A percentile compares a stretch with the other conserved stretches of the same genome.
phyloP scores from a whole-genome alignment of 2,797 vertebrate genomes.

The Spheniscus humboldti region DNA sequence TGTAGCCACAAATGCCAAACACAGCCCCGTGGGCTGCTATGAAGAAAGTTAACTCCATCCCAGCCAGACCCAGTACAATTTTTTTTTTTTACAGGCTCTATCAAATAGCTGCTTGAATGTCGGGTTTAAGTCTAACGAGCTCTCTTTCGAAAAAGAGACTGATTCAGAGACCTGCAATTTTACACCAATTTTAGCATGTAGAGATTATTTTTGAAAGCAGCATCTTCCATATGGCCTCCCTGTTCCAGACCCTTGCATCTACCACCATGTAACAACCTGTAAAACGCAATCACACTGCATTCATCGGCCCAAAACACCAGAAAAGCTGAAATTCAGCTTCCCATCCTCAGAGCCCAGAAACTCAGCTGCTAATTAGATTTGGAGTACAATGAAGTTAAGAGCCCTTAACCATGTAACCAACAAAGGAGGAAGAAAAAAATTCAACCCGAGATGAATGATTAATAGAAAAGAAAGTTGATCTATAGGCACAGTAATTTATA shows the following conservation, averaged over 20 bases:
- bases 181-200: not conserved
- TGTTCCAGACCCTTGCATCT: not conserved
- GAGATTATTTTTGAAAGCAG: not conserved
- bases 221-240: not conserved
- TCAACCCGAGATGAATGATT: not conserved
- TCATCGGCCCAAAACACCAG: not conserved
- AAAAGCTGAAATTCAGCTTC: not conserved
- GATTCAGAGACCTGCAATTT: not conserved
- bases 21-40: rapidly evolving
- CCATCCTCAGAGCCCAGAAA: not conserved
- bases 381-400: not conserved
- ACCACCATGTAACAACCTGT: not conserved
- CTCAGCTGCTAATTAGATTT: not conserved
- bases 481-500: not conserved
- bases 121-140: not conserved
- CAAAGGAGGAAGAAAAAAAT: not conserved
- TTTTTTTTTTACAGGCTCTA: not conserved
- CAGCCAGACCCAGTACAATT: not conserved
- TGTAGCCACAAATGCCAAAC: not conserved
- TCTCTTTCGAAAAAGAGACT: not conserved
- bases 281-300: not conserved
- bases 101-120: not conserved
- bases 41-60: not conserved
- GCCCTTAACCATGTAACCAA: not conserved
- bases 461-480: not conserved